A percentile compares a stretch with the other conserved stretches of the same genome.
Conservation (phyloP, 2,113 vertebrate genomes). For the Solenodon paradoxus region DNA sequence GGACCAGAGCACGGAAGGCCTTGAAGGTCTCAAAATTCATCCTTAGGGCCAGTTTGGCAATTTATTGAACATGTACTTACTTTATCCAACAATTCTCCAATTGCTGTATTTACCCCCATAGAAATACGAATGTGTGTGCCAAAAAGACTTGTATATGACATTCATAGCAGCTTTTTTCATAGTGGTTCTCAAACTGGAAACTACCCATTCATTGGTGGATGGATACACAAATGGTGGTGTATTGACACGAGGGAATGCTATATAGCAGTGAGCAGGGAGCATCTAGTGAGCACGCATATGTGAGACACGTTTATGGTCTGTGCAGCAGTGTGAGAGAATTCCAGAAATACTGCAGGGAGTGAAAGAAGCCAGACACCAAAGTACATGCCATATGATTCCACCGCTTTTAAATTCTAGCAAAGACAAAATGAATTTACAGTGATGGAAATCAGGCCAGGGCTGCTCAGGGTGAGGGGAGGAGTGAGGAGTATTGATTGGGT, state of each 20-base stretch:
- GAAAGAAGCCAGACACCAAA: neutral
- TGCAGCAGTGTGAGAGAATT: neutral
- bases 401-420: neutral
- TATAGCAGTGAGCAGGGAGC: neutral
- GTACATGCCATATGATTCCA: fast-evolving
- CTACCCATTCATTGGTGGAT: neutral
- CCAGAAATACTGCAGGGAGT: neutral
- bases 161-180: neutral
- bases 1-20: neutral
- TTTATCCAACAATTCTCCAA: neutral
- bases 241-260: no score
- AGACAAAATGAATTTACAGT: neutral
- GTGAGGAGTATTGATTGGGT: neutral
- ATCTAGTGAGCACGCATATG: fast-evolving
- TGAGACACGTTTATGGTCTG: fast-evolving
- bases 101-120: neutral
- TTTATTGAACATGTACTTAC: neutral
- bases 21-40: neutral
- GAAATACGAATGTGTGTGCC: neutral
- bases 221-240: neutral
- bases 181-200: neutral
- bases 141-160: neutral
- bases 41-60: neutral
- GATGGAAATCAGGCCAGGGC: neutral
- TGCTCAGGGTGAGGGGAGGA: neutral